These are phyloP conservation scores for Glaucopsyche alexis DNA, from an alignment of 2,888 invertebrate species.

Conservation along the genomic window DNA sequence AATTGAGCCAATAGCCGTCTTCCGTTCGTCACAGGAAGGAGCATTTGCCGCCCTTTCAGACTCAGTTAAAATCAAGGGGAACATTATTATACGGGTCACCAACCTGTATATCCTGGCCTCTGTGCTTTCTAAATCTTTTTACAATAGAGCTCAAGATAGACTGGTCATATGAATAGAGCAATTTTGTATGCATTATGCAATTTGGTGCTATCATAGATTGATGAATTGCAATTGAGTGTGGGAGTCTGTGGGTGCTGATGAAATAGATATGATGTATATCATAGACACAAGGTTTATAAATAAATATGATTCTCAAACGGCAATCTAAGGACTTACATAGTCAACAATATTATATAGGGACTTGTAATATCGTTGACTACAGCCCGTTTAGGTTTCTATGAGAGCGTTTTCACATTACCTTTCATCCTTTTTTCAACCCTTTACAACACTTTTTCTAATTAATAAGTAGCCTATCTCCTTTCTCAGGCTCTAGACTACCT, in stretches of 20 bases:
- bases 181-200: slow-evolving; percentile 21
- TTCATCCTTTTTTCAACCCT: no score
- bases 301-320: no score
- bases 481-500: no score
- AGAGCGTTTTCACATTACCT: no score
- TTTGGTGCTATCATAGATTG: slow-evolving; percentile 33
- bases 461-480: no score
- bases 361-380: no score
- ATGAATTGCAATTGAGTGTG: slow-evolving; percentile 36
- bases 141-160: slow-evolving; percentile 39
- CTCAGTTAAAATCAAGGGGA: slow-evolving; percentile 77
- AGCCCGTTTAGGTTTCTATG: no score
- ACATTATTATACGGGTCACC: slow-evolving; percentile 67
- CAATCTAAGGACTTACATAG: no score
- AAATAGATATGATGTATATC: background rate
- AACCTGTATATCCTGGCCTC: slow-evolving; percentile 53
- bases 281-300: no score
- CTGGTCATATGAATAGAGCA: slow-evolving; percentile 41
- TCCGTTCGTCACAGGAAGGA: slow-evolving; percentile 73
- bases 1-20: slow-evolving; percentile 78
- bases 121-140: slow-evolving; percentile 38
- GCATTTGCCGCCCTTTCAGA: slow-evolving; percentile 71
- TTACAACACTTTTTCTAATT: no score
- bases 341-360: no score
- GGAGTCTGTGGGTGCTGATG: slow-evolving; percentile 24